Conservation (phyloP, 2,888 invertebrate genomes). For the Clivina fossor region DNA sequence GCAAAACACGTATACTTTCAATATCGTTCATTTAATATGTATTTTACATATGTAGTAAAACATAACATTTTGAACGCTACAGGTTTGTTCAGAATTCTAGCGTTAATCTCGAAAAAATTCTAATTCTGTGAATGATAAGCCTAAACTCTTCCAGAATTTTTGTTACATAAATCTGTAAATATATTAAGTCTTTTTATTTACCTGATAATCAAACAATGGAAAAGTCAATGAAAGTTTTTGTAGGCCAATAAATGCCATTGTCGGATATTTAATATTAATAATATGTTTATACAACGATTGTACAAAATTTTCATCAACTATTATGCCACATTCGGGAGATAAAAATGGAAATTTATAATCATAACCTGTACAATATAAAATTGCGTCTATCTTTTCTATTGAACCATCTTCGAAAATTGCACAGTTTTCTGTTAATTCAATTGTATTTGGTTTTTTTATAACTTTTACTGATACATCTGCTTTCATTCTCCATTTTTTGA, state of each 20-base stretch:
- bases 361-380: slow-evolving; percentile 85
- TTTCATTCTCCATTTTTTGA: too few relatives aligned
- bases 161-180: too few relatives aligned
- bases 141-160: too few relatives aligned
- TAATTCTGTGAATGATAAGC: too few relatives aligned
- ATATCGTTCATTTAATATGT: too few relatives aligned
- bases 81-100: too few relatives aligned
- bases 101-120: too few relatives aligned
- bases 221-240: slow-evolving; percentile 68
- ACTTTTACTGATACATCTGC: slow-evolving; percentile 70
- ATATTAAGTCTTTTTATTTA: too few relatives aligned
- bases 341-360: slow-evolving; percentile 71
- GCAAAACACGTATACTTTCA: too few relatives aligned
- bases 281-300: slow-evolving; percentile 75
- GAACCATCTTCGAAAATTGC: slow-evolving; percentile 68
- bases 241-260: slow-evolving; percentile 76
- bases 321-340: slow-evolving; percentile 62
- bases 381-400: slow-evolving; percentile 63
- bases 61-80: too few relatives aligned
- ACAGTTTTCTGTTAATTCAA: slow-evolving; percentile 55
- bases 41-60: too few relatives aligned
- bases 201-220: slow-evolving; percentile 70
- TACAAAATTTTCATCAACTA: slow-evolving; percentile 64
- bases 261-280: slow-evolving; percentile 72
- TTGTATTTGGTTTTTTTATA: slow-evolving; percentile 65